Evolutionary conservation across 2,113 vertebrate species (phyloP).

Genomic region (Parus major): DNA sequence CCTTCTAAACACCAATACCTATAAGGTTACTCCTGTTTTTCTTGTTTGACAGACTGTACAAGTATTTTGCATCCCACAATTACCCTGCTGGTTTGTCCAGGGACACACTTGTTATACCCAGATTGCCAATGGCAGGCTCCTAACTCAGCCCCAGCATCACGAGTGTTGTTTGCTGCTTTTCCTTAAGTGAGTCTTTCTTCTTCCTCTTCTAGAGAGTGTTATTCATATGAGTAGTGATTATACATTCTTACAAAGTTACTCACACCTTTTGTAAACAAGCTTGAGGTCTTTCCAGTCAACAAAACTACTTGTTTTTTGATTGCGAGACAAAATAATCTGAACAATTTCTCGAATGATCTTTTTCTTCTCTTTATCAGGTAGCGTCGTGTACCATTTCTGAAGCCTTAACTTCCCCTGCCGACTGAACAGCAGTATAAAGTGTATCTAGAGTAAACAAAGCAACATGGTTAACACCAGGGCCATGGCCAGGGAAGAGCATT

Average conservation of each 20-base stretch:
- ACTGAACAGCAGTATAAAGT: slow-evolving; percentile 96
- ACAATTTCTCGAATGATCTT: slow-evolving; percentile 93
- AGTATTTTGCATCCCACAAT: not conserved
- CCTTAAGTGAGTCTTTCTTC: not conserved
- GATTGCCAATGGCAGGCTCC: not conserved
- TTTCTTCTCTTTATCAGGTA: slow-evolving; percentile 92
- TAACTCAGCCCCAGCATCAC: not conserved
- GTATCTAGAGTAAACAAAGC: slow-evolving; percentile 82
- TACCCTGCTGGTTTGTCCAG: not conserved
- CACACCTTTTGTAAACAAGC: slow-evolving; percentile 97
- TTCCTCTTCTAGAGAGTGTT: not conserved
- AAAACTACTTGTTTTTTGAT: slow-evolving; percentile 91
- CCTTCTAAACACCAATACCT: not conserved
- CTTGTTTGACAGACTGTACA: not conserved
- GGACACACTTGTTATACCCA: not conserved
- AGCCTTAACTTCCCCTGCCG: slow-evolving; percentile 95
- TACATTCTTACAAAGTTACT: slow-evolving; percentile 63
- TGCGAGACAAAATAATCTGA: slow-evolving; percentile 86
- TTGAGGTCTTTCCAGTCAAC: slow-evolving; percentile 96
- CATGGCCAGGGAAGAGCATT: not conserved
- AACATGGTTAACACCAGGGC: slow-evolving; percentile 8
- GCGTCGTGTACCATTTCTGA: slow-evolving; percentile 93
- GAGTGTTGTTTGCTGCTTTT: not conserved
- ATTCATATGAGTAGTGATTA: not conserved
- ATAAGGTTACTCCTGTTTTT: not conserved